Evolutionary conservation across 1,140 invertebrate species (phyloP).

Genomic region (Panagrolaimus sp.): DNA sequence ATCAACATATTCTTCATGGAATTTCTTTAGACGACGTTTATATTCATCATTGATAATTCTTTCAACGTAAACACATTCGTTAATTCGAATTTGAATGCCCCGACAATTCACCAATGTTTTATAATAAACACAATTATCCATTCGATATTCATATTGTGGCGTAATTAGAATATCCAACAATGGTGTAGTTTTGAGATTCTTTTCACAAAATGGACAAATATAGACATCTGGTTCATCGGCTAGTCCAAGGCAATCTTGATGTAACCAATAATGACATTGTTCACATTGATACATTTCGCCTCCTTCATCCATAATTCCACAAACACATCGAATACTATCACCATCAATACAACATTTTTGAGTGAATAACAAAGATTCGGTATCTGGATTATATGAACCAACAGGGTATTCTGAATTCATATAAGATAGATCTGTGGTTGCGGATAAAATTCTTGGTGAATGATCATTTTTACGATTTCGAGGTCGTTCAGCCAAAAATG

Average conservation of each 20-base stretch:
- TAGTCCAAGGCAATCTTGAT: conserved; percentile 43
- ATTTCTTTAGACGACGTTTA: conserved; percentile 38
- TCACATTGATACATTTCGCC: conserved; percentile 64
- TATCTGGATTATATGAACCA: conserved; percentile 50
- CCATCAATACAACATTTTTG: conserved; percentile 62
- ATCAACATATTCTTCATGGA: conserved; percentile 26
- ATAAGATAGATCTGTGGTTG: conserved; percentile 36
- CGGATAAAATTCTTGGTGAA: conserved; percentile 21
- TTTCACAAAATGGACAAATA: conserved; percentile 43
- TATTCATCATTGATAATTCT: conserved; percentile 45
- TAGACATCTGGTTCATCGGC: conserved; percentile 36
- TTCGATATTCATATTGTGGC: conserved; percentile 43
- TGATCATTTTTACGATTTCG: background rate
- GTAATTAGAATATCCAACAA: conserved; percentile 44
- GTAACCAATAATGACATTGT: conserved; percentile 54
- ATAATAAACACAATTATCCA: conserved; percentile 49
- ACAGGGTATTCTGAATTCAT: conserved; percentile 39
- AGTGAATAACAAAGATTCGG: conserved; percentile 24
- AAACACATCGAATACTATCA: conserved; percentile 91
- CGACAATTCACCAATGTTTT: conserved; percentile 46
- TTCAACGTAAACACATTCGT: conserved; percentile 57
- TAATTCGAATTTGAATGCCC: conserved; percentile 53
- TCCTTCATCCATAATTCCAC: conserved; percentile 86
- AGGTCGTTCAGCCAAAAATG: background rate
- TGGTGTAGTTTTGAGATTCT: conserved; percentile 28